These are phyloP conservation scores for Austrofundulus limnaeus DNA, from an alignment of 2,113 vertebrate genomes.

Conservation along the genomic window DNA sequence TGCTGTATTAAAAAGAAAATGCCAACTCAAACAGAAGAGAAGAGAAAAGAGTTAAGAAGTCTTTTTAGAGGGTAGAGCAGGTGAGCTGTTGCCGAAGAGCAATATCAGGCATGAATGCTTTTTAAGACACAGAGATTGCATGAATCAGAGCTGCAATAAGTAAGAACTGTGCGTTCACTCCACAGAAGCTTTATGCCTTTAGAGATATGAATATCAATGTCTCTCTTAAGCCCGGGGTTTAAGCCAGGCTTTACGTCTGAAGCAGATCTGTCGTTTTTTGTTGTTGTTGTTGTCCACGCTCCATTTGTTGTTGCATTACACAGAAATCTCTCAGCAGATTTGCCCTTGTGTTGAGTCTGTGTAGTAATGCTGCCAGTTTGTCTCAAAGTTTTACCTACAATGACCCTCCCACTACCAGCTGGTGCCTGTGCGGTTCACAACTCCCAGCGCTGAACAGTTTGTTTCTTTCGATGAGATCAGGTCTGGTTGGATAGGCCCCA, in stretches of 20 bases:
- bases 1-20: not conserved
- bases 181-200: slow-evolving; percentile 14
- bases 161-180: slow-evolving; percentile 32
- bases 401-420: slow-evolving; percentile 8
- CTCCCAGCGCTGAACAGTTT: slow-evolving; percentile 12
- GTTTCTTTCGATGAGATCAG: slow-evolving; percentile 6
- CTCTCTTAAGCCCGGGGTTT: slow-evolving; percentile 25
- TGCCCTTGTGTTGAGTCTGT: slow-evolving; percentile 38
- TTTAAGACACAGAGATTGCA: slow-evolving; percentile 28
- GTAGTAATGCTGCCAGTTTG: slow-evolving; percentile 1
- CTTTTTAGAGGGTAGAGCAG: not conserved
- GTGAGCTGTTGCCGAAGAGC: slow-evolving; percentile 11
- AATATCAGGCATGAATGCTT: slow-evolving; percentile 57
- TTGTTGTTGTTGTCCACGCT: slow-evolving; percentile 33
- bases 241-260: slow-evolving; percentile 22
- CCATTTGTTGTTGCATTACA: slow-evolving; percentile 54
- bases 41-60: not conserved
- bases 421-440: slow-evolving; percentile 14
- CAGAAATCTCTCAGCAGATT: slow-evolving; percentile 35
- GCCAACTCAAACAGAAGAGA: not conserved
- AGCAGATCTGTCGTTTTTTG: slow-evolving; percentile 42
- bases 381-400: slow-evolving; percentile 37
- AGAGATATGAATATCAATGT: slow-evolving; percentile 51
- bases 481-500: too few relatives aligned
- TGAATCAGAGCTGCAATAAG: slow-evolving; percentile 28